Conservation (phyloP, 2,797 vertebrate species). For the Pantherophis vulpinus region DNA sequence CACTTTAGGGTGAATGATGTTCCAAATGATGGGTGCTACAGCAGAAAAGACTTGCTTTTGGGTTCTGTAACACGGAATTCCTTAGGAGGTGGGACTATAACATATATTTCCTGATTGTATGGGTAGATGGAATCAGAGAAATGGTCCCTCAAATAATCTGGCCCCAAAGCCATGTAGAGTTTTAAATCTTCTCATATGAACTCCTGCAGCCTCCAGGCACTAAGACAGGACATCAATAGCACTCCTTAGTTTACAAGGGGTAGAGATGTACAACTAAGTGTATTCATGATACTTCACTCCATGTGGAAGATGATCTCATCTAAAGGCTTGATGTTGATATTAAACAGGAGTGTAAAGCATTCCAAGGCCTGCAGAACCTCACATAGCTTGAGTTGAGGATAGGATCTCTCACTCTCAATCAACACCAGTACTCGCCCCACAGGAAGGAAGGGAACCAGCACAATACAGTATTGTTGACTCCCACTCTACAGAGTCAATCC, state of each 20-base stretch:
- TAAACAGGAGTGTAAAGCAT: background rate
- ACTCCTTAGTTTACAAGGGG: background rate
- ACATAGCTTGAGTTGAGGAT: background rate
- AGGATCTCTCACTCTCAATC: background rate
- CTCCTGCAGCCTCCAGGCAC: background rate
- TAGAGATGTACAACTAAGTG: background rate
- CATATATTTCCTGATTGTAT: background rate
- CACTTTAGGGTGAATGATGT: background rate
- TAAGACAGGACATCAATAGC: background rate
- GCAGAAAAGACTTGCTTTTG: background rate
- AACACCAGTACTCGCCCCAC: background rate
- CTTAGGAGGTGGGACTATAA: background rate
- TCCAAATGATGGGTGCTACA: background rate
- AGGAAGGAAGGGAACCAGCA: background rate
- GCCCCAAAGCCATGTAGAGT: background rate
- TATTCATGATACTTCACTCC: background rate
- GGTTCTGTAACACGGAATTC: background rate
- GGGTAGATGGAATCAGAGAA: background rate
- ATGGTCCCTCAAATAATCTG: background rate
- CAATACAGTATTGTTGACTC: background rate
- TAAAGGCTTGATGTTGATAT: background rate
- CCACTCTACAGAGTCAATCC: background rate
- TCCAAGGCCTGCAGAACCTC: background rate
- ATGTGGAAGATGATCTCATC: background rate
- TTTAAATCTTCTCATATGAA: background rate